Conservation (phyloP, 1,140 invertebrate species). For the Trypoxylus dichotomus region DNA sequence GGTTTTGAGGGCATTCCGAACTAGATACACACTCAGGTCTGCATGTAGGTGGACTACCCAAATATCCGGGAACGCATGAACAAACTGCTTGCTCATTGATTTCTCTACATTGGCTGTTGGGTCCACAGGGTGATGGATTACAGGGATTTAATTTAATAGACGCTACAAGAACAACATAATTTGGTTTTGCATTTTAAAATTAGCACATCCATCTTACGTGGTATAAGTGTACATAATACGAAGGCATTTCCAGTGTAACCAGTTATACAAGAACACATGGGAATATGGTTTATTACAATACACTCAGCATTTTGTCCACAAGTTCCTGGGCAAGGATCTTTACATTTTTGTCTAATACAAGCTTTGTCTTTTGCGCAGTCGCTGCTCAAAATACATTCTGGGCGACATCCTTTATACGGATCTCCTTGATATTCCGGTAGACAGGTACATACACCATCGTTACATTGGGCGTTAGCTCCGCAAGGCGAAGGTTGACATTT, state of each 20-base stretch:
- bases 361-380: conserved; percentile 65
- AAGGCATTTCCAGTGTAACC: conserved; percentile 75
- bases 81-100: conserved; percentile 61
- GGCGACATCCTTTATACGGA: conserved; percentile 62
- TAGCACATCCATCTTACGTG: conserved; percentile 54
- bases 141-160: conserved; percentile 53
- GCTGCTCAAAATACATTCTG: conserved; percentile 66
- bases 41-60: conserved; percentile 57
- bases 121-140: conserved; percentile 58
- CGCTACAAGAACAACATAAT: conserved; percentile 44
- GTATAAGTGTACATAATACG: conserved; percentile 57
- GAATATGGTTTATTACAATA: conserved; percentile 72
- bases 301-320: conserved; percentile 75
- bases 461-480: conserved; percentile 73
- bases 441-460: conserved; percentile 65
- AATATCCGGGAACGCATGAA: conserved; percentile 56
- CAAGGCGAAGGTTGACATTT: conserved; percentile 73
- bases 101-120: conserved; percentile 63
- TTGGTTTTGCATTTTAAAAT: background rate
- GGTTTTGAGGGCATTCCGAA: conserved; percentile 63
- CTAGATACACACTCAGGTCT: conserved; percentile 65
- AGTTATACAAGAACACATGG: conserved; percentile 68
- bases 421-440: conserved; percentile 62
- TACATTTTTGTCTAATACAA: conserved; percentile 66
- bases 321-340: conserved; percentile 73